Evolutionary conservation across 2,113 vertebrate species (phyloP).

Genomic region (Spermophilus dauricus): DNA sequence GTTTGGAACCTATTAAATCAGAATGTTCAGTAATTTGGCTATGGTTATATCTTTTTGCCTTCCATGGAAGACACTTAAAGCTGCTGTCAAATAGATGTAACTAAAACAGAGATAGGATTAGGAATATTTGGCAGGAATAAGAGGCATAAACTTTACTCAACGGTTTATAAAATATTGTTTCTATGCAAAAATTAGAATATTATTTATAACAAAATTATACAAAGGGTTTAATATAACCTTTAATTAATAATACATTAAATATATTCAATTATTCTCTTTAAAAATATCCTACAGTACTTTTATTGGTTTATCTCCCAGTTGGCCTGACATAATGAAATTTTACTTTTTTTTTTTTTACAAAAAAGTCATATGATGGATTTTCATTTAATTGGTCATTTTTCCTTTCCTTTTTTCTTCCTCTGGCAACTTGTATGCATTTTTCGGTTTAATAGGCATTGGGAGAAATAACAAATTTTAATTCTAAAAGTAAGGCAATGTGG

Average conservation of each 20-base stretch:
- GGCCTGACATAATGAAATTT: background rate
- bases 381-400: background rate
- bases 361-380: background rate
- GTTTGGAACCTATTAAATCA: background rate
- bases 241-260: background rate
- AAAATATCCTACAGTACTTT: constrained; percentile 28
- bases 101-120: background rate
- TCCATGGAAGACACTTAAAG: background rate
- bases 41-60: background rate
- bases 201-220: background rate
- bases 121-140: background rate
- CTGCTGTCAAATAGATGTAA: background rate
- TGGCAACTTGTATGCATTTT: background rate
- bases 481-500: background rate
- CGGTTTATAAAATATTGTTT: background rate
- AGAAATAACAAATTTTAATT: background rate
- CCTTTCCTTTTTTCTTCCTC: background rate
- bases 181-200: background rate
- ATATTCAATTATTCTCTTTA: background rate
- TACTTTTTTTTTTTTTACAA: background rate
- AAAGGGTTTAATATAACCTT: constrained; percentile 13
- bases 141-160: background rate
- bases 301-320: background rate
- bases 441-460: background rate
- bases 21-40: constrained; percentile 35